These are phyloP conservation scores for Lucinisca nassula DNA, from an alignment of 2,888 invertebrate genomes.

Conservation along the genomic window DNA sequence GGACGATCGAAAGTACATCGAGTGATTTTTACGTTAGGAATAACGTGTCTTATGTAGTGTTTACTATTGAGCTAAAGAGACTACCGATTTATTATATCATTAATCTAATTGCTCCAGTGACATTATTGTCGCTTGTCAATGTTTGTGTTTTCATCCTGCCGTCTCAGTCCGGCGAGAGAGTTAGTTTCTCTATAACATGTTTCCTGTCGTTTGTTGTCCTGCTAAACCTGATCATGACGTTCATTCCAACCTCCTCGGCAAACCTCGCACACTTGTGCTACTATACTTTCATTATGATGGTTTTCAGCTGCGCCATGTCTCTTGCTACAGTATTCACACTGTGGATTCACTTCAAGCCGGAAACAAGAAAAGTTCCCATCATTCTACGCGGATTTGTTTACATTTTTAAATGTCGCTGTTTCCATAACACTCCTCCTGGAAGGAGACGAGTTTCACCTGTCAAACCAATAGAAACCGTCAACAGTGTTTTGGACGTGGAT, in stretches of 20 bases:
- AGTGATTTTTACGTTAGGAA: neutral
- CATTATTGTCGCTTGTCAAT: constrained; percentile 48
- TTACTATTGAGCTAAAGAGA: constrained; percentile 39
- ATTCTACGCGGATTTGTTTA: neutral
- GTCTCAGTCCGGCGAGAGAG: constrained; percentile 58
- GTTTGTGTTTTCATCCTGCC: constrained; percentile 62
- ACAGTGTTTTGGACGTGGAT: neutral
- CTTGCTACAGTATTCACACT: constrained; percentile 51
- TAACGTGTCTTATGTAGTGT: constrained; percentile 43
- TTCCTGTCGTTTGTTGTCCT: constrained; percentile 60
- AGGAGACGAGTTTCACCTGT: neutral
- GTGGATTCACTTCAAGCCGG: constrained; percentile 46
- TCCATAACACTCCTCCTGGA: neutral
- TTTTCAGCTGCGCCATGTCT: constrained; percentile 54
- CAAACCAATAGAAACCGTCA: neutral
- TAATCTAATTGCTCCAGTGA: constrained; percentile 54
- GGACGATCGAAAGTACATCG: constrained; percentile 46
- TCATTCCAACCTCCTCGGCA: constrained; percentile 53
- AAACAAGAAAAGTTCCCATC: constrained; percentile 9
- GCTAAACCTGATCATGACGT: constrained; percentile 49
- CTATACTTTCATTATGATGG: constrained; percentile 67
- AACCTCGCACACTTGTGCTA: constrained; percentile 60
- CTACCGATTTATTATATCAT: constrained; percentile 54
- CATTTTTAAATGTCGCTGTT: neutral
- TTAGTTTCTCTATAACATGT: constrained; percentile 62